Conservation (phyloP, 2,797 vertebrate genomes). For the Chaunax sp. region DNA sequence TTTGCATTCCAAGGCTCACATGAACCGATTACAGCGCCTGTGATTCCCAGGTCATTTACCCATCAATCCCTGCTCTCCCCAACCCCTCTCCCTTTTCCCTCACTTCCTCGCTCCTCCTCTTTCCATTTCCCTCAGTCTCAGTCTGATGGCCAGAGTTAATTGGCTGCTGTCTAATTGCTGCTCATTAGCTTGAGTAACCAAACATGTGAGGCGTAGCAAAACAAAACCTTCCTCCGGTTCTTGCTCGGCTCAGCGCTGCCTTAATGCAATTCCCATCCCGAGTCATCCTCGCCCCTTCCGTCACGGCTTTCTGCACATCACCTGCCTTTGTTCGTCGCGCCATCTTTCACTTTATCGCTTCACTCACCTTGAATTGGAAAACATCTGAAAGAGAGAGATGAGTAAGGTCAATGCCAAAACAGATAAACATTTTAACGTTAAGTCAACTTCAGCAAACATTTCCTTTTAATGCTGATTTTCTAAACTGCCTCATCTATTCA, state of each 20-base stretch:
- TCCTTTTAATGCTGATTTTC: not conserved
- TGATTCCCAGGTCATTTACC: constrained; percentile 63
- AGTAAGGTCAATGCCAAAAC: constrained; percentile 8
- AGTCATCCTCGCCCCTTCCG: not conserved
- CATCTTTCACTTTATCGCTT: constrained; percentile 35
- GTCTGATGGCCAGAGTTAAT: constrained; percentile 83
- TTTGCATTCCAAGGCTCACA: constrained; percentile 50
- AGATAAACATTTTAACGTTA: not conserved
- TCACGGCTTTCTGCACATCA: constrained; percentile 9
- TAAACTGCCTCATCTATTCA: not conserved
- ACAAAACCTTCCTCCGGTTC: constrained; percentile 53
- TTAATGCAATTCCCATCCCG: constrained; percentile 47
- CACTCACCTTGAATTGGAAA: constrained; percentile 36
- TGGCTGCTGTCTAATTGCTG: constrained; percentile 84
- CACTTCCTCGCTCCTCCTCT: constrained; percentile 44
- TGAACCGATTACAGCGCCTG: constrained; percentile 47
- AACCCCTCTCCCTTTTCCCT: constrained; percentile 8
- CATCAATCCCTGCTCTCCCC: not conserved
- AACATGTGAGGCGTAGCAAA: constrained; percentile 73
- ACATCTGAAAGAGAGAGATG: constrained; percentile 18
- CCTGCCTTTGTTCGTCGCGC: constrained; percentile 40
- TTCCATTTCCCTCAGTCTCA: constrained; percentile 72
- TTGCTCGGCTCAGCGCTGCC: constrained; percentile 4
- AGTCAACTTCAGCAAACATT: not conserved
- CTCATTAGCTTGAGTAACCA: constrained; percentile 81